Conservation (phyloP, 2,113 vertebrate species). For the Gasterosteus aculeatus region DNA sequence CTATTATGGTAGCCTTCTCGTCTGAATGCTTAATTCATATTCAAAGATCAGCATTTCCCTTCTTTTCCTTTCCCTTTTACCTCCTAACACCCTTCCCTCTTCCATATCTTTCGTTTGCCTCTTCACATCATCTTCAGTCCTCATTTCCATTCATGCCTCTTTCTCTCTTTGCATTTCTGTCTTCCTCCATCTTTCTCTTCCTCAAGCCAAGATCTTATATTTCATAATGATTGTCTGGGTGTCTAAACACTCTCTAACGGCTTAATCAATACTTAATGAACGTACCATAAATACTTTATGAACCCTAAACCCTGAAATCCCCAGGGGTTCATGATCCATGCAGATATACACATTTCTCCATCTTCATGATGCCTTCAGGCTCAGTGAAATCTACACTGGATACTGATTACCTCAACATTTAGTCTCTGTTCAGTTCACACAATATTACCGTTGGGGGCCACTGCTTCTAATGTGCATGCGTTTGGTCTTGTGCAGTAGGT, state of each 20-base stretch:
- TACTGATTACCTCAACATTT: constrained; percentile 57
- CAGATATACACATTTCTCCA: constrained; percentile 67
- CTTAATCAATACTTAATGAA: constrained; percentile 79
- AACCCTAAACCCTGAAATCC: constrained; percentile 71
- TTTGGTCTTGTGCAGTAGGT: background rate
- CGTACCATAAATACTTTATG: constrained; percentile 76
- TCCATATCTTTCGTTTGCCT: constrained; percentile 9
- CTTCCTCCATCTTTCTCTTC: constrained; percentile 45
- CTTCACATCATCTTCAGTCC: constrained; percentile 2
- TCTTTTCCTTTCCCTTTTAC: background rate
- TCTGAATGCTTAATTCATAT: constrained; percentile 74
- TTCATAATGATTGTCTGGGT: constrained; percentile 69
- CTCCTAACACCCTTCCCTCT: constrained; percentile 6
- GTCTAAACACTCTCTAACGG: constrained; percentile 73
- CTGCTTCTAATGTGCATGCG: constrained; percentile 8
- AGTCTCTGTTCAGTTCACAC: constrained; percentile 46
- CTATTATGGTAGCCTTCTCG: constrained; percentile 59
- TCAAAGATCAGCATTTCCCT: constrained; percentile 55
- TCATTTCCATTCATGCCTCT: constrained; percentile 39
- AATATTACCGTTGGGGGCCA: constrained; percentile 2
- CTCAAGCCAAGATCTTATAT: constrained; percentile 57
- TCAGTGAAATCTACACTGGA: constrained; percentile 51
- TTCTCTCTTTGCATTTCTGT: constrained; percentile 21
- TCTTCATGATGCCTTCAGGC: constrained; percentile 47
- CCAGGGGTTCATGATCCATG: constrained; percentile 70